A percentile compares a stretch with the other conserved stretches of the same genome.
Conservation (phyloP, 2,113 vertebrate genomes). For the Brienomyrus longianalis region DNA sequence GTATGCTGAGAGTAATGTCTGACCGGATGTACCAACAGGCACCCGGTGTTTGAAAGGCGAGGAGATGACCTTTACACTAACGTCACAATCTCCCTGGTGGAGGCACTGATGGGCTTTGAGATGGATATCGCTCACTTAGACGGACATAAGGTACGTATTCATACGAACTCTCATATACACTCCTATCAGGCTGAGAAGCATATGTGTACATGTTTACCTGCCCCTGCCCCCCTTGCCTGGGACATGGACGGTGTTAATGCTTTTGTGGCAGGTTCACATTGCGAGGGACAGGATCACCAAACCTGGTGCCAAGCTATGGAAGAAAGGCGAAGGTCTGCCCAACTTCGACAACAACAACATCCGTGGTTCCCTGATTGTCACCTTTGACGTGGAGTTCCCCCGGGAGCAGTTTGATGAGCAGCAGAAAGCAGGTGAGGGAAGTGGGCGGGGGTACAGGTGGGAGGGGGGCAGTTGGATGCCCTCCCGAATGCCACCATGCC, state of each 20-base stretch:
- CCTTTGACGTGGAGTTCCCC: conserved; percentile 94
- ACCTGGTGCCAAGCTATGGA: conserved; percentile 90
- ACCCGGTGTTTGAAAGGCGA: conserved; percentile 87
- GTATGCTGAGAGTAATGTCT: not conserved
- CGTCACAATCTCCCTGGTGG: conserved; percentile 88
- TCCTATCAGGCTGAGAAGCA: not conserved
- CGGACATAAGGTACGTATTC: conserved; percentile 80
- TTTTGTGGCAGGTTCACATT: conserved; percentile 72
- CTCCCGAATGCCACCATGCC: not conserved
- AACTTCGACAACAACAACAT: conserved; percentile 97
- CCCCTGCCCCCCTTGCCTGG: not conserved
- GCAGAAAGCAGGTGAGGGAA: conserved; percentile 72
- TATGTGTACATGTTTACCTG: not conserved
- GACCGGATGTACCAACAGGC: conserved; percentile 52
- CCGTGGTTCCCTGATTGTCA: conserved; percentile 89
- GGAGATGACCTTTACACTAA: conserved; percentile 97
- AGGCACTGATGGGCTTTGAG: conserved; percentile 91
- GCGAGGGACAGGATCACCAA: conserved; percentile 90
- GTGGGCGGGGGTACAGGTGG: not conserved
- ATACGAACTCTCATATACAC: not conserved
- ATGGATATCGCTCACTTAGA: conserved; percentile 90
- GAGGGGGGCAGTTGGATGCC: not conserved
- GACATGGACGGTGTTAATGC: not conserved
- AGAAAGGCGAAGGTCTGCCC: conserved; percentile 94
- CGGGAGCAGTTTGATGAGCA: conserved; percentile 83